Percentiles rank a stretch among this genome's conserved stretches.
phyloP scores from a whole-genome alignment of 2,888 invertebrate species.

The Synergus umbraculus region DNA sequence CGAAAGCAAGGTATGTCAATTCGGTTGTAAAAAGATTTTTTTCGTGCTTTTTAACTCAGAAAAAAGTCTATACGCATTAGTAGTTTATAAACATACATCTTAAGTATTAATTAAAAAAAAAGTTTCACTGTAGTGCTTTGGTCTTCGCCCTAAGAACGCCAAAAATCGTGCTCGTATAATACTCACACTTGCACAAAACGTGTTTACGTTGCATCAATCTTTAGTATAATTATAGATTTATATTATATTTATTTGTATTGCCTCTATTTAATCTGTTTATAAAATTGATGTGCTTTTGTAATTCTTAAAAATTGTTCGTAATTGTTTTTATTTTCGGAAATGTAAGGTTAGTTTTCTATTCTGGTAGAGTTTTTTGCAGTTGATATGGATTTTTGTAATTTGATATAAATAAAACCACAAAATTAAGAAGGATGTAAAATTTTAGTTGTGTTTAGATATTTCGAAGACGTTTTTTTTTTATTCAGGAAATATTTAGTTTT shows the following conservation, averaged over 20 bases:
- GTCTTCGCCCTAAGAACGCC: background rate
- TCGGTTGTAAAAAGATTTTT: background rate
- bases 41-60: background rate
- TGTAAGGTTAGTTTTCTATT: background rate
- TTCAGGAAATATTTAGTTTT: background rate
- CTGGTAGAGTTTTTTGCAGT: background rate
- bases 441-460: background rate
- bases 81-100: background rate
- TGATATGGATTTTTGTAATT: background rate
- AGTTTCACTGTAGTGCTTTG: background rate
- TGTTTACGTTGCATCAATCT: background rate
- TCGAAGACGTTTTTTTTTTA: background rate
- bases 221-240: background rate
- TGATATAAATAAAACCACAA: background rate
- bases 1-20: background rate
- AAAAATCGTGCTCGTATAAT: background rate
- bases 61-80: background rate
- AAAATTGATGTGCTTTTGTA: background rate
- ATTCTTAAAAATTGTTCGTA: background rate
- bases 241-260: background rate
- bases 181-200: background rate
- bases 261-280: background rate
- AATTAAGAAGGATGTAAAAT: background rate
- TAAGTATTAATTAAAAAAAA: background rate
- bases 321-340: background rate